These are phyloP conservation scores for Spinus pinus DNA, from an alignment of 2,797 vertebrate species.

Conservation along the genomic window DNA sequence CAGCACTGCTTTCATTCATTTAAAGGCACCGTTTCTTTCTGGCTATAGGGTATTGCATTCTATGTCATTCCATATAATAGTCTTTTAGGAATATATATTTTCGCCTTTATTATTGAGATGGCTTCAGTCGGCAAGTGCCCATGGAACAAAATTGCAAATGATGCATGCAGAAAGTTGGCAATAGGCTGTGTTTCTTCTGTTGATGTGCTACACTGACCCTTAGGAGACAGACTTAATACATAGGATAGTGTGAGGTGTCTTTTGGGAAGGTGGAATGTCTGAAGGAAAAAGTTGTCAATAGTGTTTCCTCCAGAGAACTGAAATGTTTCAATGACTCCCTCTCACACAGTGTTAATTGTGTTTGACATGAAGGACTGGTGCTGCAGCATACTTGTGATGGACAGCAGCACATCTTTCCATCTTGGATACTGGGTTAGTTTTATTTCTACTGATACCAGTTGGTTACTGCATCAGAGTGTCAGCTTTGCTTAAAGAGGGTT, in stretches of 20 bases:
- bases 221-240: neutral
- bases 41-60: neutral
- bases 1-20: constrained; percentile 25
- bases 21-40: neutral
- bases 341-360: neutral
- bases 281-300: neutral
- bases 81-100: neutral
- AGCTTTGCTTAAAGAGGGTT: neutral
- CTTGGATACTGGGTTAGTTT: neutral
- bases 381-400: neutral
- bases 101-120: neutral
- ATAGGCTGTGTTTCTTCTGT: neutral
- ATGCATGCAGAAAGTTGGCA: neutral
- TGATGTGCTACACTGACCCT: neutral
- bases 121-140: neutral
- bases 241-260: neutral
- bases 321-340: neutral
- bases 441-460: neutral
- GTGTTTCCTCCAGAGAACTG: neutral
- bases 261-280: neutral
- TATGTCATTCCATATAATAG: neutral
- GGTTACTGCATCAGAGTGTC: rapidly evolving
- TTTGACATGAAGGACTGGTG: neutral
- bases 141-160: neutral
- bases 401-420: neutral